These are phyloP conservation scores for Struthidea cinerea DNA, from an alignment of 2,113 vertebrate genomes.

Conservation along the genomic window DNA sequence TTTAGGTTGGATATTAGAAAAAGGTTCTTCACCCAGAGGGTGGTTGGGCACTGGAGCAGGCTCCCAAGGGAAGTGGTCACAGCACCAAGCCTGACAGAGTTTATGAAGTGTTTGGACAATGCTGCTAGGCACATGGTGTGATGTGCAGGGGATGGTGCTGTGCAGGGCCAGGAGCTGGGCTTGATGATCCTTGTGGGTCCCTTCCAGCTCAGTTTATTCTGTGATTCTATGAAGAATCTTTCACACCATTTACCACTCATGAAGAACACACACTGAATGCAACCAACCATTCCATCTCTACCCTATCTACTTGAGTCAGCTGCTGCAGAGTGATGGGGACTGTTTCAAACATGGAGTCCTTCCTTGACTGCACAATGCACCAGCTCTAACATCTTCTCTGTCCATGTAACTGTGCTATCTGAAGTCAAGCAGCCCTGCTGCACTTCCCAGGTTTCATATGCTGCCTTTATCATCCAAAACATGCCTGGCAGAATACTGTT, in stretches of 20 bases:
- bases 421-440: neutral
- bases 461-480: neutral
- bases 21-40: neutral
- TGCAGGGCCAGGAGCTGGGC: neutral
- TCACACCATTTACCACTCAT: neutral
- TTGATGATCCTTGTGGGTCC: neutral
- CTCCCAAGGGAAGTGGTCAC: neutral
- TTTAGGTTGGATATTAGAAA: neutral
- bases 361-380: neutral
- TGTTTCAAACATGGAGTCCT: neutral
- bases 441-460: neutral
- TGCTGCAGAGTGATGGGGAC: neutral
- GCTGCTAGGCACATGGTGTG: fast-evolving
- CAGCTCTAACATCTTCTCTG: neutral
- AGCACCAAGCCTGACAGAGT: neutral
- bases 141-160: neutral
- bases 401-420: neutral
- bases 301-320: neutral
- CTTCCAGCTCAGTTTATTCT: neutral
- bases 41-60: neutral
- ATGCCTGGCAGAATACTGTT: neutral
- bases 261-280: neutral
- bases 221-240: neutral
- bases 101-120: neutral
- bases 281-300: neutral